Conservation (phyloP, 2,888 invertebrate genomes). For the Heliconius erato region DNA sequence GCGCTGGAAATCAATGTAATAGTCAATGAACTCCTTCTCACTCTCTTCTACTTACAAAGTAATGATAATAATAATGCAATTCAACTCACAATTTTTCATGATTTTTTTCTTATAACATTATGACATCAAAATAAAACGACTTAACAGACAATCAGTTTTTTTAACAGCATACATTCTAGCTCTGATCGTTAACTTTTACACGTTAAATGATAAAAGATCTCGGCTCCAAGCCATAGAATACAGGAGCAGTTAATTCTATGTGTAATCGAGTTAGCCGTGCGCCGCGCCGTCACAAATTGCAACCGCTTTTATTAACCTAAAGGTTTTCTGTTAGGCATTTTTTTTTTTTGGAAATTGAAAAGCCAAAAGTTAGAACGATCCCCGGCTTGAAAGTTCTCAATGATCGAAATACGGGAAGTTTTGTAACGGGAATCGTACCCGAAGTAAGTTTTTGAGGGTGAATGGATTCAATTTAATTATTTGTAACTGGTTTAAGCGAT, state of each 20-base stretch:
- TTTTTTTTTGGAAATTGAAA: conserved; percentile 34
- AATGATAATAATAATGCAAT: too few relatives aligned
- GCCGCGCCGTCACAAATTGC: conserved; percentile 40
- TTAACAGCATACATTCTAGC: too few relatives aligned
- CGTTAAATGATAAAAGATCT: conserved; percentile 29
- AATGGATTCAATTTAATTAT: conserved; percentile 23
- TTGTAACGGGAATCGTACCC: conserved; percentile 2
- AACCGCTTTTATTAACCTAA: conserved; percentile 42
- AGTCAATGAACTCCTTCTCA: too few relatives aligned
- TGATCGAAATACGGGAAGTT: conserved; percentile 29
- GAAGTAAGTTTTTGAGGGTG: conserved; percentile 14
- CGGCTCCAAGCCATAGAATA: conserved; percentile 25
- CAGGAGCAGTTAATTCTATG: conserved; percentile 48
- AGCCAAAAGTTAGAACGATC: conserved; percentile 16
- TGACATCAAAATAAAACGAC: too few relatives aligned
- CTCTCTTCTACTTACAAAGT: too few relatives aligned
- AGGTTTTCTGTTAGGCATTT: conserved; percentile 39
- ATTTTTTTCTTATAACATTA: too few relatives aligned
- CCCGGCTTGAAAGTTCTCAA: conserved; percentile 31
- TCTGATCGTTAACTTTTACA: neutral
- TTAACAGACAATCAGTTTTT: too few relatives aligned
- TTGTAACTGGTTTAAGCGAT: neutral
- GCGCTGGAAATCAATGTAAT: too few relatives aligned
- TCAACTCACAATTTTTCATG: too few relatives aligned
- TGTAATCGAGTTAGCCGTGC: conserved; percentile 52